phyloP scores from a whole-genome alignment of 2,797 vertebrate genomes.

The Bovichtus variegatus region DNA sequence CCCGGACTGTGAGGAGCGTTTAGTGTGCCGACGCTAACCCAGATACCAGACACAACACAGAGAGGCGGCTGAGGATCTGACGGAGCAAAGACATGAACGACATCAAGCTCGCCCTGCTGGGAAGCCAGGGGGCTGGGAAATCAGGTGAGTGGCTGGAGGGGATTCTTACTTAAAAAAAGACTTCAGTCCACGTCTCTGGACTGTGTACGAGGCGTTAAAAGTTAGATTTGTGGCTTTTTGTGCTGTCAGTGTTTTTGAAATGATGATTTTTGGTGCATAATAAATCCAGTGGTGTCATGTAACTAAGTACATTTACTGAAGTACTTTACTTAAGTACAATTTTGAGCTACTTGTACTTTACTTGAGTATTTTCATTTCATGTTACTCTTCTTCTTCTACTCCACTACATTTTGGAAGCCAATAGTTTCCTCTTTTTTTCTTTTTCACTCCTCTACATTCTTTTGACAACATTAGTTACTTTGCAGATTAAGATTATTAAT shows the following conservation, averaged over 20 bases:
- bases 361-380: too few relatives aligned
- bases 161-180: background rate
- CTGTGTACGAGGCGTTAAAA: background rate
- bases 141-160: constrained; percentile 70
- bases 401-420: too few relatives aligned
- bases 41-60: constrained; percentile 51
- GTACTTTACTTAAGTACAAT: too few relatives aligned
- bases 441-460: background rate
- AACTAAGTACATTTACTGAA: too few relatives aligned
- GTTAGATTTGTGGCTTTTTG: background rate
- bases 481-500: background rate
- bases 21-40: constrained; percentile 34
- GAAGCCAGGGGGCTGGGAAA: constrained; percentile 80
- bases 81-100: constrained; percentile 75
- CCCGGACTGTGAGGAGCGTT: constrained; percentile 38
- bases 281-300: background rate
- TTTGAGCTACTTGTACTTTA: too few relatives aligned
- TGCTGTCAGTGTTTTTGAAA: background rate
- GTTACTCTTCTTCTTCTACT: too few relatives aligned
- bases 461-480: too few relatives aligned
- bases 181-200: background rate
- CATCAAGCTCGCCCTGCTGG: constrained; percentile 83
- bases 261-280: background rate
- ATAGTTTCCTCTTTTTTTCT: too few relatives aligned
- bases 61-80: constrained; percentile 56